phyloP scores from a whole-genome alignment of 2,797 vertebrate species.

The Typhlichthys subterraneus region DNA sequence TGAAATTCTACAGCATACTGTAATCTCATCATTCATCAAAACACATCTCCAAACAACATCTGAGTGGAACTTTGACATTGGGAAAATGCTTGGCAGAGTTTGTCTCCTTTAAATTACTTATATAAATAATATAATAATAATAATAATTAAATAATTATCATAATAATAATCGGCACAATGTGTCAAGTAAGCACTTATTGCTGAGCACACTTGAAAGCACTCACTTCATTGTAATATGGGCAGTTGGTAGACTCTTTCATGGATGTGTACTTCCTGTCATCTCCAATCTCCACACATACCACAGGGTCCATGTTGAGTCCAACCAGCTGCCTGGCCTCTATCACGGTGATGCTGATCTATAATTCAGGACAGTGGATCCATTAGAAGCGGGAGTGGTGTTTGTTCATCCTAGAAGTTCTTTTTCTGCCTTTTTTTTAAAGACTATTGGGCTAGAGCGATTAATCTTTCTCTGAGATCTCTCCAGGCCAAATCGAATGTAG shows the following conservation, averaged over 20 bases:
- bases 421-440: constrained; percentile 1
- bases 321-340: constrained; percentile 94
- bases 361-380: constrained; percentile 5
- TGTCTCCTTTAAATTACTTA: too few species aligned
- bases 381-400: too few species aligned
- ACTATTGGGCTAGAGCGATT: not conserved
- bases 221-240: constrained; percentile 97
- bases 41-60: not conserved
- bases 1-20: not conserved
- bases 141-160: too few species aligned
- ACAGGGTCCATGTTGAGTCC: constrained; percentile 98
- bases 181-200: too few species aligned
- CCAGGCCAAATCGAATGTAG: constrained; percentile 4
- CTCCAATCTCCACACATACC: constrained; percentile 95
- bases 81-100: too few species aligned
- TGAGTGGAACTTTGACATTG: not conserved
- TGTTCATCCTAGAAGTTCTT: not conserved
- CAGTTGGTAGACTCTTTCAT: constrained; percentile 99
- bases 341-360: constrained; percentile 91
- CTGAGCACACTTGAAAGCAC: not conserved
- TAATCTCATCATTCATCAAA: constrained; percentile 1
- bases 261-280: constrained; percentile 96
- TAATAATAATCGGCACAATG: too few species aligned
- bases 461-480: constrained; percentile 12
- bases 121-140: too few species aligned